phyloP scores from a whole-genome alignment of 1,140 invertebrate genomes.

The Geopemphigus sp. region DNA sequence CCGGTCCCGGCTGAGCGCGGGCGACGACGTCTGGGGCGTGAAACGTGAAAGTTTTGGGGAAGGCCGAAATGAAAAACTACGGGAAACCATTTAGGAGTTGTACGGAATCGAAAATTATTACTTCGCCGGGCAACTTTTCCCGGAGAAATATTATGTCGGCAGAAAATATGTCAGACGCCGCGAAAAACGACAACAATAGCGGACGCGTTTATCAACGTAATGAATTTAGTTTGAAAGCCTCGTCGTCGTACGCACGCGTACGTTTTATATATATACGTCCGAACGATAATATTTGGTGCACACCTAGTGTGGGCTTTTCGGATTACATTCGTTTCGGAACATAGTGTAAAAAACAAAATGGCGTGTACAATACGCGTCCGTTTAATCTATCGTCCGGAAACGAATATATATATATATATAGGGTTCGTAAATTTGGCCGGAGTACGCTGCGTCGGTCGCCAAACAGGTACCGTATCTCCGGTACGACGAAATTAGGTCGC shows the following conservation, averaged over 20 bases:
- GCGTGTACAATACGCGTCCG: too few species aligned
- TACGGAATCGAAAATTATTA: too few species aligned
- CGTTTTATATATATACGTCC: background rate
- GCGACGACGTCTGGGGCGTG: too few species aligned
- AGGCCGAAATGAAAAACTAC: slow-evolving; percentile 29
- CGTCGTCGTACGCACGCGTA: too few species aligned
- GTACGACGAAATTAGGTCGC: background rate
- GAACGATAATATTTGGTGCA: background rate
- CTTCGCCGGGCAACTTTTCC: too few species aligned
- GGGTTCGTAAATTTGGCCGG: background rate
- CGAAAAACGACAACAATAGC: slow-evolving; percentile 7
- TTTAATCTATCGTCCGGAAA: too few species aligned
- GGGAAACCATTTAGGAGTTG: slow-evolving; percentile 3
- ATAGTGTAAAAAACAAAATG: too few species aligned
- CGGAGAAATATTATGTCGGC: too few species aligned
- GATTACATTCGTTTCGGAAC: background rate
- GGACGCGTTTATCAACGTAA: background rate
- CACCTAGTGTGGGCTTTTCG: too few species aligned
- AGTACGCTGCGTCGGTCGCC: background rate
- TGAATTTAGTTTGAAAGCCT: background rate
- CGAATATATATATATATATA: too few species aligned
- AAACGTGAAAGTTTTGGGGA: slow-evolving; percentile 9
- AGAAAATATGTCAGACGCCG: slow-evolving; percentile 23
- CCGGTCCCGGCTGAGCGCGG: too few species aligned
- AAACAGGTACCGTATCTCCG: background rate